Evolutionary conservation across 2,888 invertebrate species (phyloP).

Genomic region (Candidula unifasciata): DNA sequence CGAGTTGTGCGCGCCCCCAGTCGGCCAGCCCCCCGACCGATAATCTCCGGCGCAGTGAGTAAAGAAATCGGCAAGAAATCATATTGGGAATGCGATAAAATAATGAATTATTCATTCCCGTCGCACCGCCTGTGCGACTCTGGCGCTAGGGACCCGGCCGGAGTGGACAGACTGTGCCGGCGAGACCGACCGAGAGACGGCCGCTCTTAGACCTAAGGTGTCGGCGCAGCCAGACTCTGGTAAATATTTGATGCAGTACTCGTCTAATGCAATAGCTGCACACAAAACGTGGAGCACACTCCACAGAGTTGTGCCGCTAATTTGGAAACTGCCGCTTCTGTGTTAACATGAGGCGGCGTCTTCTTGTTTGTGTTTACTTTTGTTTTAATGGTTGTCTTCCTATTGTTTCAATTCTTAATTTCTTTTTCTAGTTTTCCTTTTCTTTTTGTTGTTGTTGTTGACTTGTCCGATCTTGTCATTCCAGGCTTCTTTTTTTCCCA

Average conservation of each 20-base stretch:
- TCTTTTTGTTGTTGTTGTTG: background rate
- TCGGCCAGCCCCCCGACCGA: slow-evolving; percentile 34
- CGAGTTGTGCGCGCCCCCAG: background rate
- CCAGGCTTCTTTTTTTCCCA: too few species aligned
- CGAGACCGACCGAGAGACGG: background rate
- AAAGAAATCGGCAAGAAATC: slow-evolving; percentile 51
- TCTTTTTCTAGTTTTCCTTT: background rate
- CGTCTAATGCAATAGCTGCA: too few species aligned
- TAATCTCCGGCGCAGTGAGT: slow-evolving; percentile 43
- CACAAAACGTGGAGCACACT: background rate
- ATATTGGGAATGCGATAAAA: slow-evolving; percentile 49
- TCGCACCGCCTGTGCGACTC: slow-evolving; percentile 14
- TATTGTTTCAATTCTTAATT: background rate
- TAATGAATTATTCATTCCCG: slow-evolving; percentile 47
- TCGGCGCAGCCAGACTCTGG: too few species aligned
- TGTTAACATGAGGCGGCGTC: background rate
- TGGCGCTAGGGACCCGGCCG: slow-evolving; percentile 23
- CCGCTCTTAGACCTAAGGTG: too few species aligned
- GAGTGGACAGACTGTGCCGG: background rate
- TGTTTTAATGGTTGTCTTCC: background rate
- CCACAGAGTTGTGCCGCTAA: background rate
- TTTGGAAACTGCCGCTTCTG: background rate
- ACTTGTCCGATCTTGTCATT: too few species aligned
- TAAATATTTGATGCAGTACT: too few species aligned
- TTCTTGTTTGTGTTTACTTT: background rate